phyloP scores from a whole-genome alignment of 2,888 invertebrate species.

The Gandaritis pyraliata region DNA sequence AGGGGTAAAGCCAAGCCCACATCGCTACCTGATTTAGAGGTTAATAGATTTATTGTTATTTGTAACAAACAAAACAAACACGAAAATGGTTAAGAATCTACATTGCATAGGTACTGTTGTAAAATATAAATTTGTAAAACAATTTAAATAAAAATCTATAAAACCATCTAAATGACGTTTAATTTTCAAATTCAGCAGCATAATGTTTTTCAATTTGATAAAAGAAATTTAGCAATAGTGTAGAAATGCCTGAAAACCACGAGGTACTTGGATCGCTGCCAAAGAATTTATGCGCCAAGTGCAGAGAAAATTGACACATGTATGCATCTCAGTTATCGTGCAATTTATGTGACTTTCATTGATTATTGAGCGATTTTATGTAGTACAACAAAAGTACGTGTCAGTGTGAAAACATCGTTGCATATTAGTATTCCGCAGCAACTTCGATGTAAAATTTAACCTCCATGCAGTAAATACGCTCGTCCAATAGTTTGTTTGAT shows the following conservation, averaged over 20 bases:
- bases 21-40: constrained; percentile 21
- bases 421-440: constrained; percentile 9
- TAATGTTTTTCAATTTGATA: background rate
- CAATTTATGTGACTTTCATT: constrained; percentile 42
- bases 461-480: constrained; percentile 5
- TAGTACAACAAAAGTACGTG: background rate
- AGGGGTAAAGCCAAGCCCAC: constrained; percentile 51
- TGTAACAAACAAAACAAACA: background rate
- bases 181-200: no score
- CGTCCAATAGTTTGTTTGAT: constrained; percentile 21
- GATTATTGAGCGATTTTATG: constrained; percentile 9
- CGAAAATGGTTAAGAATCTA: background rate
- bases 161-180: no score
- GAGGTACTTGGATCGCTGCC: constrained; percentile 46
- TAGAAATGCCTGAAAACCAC: constrained; percentile 18
- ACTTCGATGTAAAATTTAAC: constrained; percentile 11
- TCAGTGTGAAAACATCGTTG: background rate
- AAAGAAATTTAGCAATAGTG: constrained; percentile 7
- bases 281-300: constrained; percentile 47
- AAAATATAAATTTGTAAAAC: no score
- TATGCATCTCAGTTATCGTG: constrained; percentile 42
- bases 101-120: no score
- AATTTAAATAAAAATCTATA: no score
- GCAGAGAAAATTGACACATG: constrained; percentile 53
- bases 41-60: constrained; percentile 22